These are phyloP conservation scores for Pollenia amentaria DNA, from an alignment of 2,888 invertebrate genomes.

Conservation along the genomic window DNA sequence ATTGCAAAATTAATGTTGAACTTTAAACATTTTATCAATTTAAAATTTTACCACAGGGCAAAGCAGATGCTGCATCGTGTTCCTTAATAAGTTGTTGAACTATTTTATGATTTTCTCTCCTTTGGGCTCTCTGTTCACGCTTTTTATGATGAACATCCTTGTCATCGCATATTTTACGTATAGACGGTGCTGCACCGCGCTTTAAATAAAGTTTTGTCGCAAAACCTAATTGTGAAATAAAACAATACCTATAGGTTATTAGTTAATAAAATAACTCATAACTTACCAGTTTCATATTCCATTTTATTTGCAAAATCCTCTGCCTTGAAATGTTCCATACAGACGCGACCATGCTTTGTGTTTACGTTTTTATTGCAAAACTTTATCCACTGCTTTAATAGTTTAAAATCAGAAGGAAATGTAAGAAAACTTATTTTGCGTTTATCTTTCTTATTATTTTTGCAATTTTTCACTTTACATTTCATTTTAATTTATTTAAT, in stretches of 20 bases:
- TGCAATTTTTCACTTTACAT: constrained; percentile 4
- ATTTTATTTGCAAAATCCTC: constrained; percentile 5
- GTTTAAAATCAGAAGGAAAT: background rate
- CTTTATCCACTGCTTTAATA: constrained; percentile 10
- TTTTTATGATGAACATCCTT: too few relatives aligned
- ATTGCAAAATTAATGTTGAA: too few relatives aligned
- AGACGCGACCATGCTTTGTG: too few relatives aligned
- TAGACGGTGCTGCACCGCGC: background rate
- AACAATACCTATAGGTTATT: background rate
- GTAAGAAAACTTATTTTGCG: background rate
- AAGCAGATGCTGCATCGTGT: constrained; percentile 6
- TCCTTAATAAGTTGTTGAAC: too few relatives aligned
- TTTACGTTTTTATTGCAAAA: background rate
- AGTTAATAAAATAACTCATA: too few relatives aligned
- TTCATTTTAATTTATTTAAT: constrained; percentile 1
- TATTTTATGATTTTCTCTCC: too few relatives aligned
- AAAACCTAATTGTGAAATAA: constrained; percentile 12
- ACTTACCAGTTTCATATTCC: too few relatives aligned
- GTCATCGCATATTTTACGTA: background rate
- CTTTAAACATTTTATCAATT: too few relatives aligned
- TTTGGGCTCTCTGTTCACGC: too few relatives aligned
- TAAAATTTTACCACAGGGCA: background rate
- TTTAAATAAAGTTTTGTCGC: too few relatives aligned
- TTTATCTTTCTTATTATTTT: background rate
- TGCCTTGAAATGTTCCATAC: constrained; percentile 15